Evolutionary conservation across 2,797 vertebrate species (phyloP), one percentile per base, ranked within the genome.

Genomic region (Antennarius maculatus): DNA sequence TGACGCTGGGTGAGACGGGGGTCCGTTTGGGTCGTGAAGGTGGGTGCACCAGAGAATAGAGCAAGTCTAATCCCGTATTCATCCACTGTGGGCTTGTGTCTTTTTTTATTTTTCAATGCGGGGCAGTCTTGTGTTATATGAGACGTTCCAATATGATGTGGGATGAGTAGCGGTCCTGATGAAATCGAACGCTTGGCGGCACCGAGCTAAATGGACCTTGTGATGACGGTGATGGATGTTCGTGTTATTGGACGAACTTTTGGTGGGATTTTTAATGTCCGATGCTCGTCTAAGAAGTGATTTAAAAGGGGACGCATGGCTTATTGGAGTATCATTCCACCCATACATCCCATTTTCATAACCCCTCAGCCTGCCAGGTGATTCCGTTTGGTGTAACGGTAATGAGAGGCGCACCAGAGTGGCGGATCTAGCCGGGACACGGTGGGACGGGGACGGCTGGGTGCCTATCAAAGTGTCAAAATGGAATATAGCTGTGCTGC

Each of bases 401-500:
- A 82, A 86, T 84, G 74, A 77, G 75, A 69, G 75, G 80, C 74
- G 74, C 79, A 78, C 75, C 68, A 37, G 81, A 78, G 82, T 85
- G 80, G 75, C 63, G 67, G 76, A 73, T 67, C 77, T 70, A 1
- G 76, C 61, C 27, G 66, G 54, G 31, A 69, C 77, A 76, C 82
- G 72, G 78, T 74, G 70, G 72, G 81, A 70, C 66, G 69, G 79
- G 86, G 88, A 89, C 74, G 86, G 69, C 78, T 79, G 2, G 52
- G 61, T 77, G 87, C 87, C 87, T 77, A 81, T 89, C 83, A 86
- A 85, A 78, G 78, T 85, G 84, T 87, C 85, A 80, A 55, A 79
- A 77, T 54, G 65, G 81, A 85, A 82, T 87, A 86, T 70, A 82
- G 73, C 77, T 73, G 72, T 65, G 77, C 53, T 76, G 74, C 78